These are phyloP conservation scores for Gnathonemus echidnorhynchus DNA, from an alignment of 2,113 vertebrate genomes.

Conservation along the genomic window DNA sequence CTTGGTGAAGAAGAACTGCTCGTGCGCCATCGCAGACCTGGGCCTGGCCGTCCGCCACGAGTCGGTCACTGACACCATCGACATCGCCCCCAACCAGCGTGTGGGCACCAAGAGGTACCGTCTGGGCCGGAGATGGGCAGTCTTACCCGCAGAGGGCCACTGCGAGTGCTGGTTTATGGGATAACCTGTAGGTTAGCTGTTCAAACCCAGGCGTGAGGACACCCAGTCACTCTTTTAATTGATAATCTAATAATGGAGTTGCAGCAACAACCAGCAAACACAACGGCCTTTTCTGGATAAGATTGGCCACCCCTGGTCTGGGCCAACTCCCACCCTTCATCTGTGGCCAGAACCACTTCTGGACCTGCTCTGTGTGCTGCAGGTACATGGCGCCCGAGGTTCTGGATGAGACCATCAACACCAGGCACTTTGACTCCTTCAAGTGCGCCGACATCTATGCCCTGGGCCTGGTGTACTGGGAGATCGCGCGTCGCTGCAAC, in stretches of 20 bases:
- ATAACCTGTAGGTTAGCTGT: neutral
- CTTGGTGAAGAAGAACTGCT: constrained; percentile 93
- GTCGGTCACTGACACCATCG: constrained; percentile 90
- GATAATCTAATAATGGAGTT: neutral
- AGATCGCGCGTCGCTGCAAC: constrained; percentile 89
- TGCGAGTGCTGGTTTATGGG: neutral
- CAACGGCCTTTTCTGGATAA: neutral
- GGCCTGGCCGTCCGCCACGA: constrained; percentile 93
- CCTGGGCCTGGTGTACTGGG: constrained; percentile 94
- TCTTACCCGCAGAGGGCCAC: neutral
- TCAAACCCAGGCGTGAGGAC: neutral
- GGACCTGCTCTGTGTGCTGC: constrained; percentile 17
- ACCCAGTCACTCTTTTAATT: neutral
- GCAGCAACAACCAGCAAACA: neutral
- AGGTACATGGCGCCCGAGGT: constrained; percentile 99
- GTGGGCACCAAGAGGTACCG: constrained; percentile 93
- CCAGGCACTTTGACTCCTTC: constrained; percentile 98
- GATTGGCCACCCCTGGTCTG: neutral
- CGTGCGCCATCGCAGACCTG: constrained; percentile 92
- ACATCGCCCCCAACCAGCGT: constrained; percentile 93
- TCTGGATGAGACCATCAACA: constrained; percentile 95
- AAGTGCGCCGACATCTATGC: constrained; percentile 97
- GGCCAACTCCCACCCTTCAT: neutral
- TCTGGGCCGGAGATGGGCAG: neutral
- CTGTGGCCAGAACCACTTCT: neutral